Evolutionary conservation across 2,113 vertebrate genomes (phyloP), one percentile per base, ranked within the genome.

Genomic region (Xiphophorus hellerii): DNA sequence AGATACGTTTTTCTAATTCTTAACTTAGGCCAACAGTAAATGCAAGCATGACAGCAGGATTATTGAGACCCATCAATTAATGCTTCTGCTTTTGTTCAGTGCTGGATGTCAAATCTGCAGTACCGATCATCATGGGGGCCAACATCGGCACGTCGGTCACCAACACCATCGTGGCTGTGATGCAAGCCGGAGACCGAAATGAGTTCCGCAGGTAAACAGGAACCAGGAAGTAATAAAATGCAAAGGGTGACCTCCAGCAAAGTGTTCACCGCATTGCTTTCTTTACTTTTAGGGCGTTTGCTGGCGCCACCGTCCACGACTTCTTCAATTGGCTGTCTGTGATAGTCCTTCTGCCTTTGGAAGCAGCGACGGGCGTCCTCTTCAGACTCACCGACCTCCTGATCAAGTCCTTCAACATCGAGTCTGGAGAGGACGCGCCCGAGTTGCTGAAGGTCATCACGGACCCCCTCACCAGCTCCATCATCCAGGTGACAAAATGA

Each of bases 301-400:
- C 96, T 0, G 97, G 96, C 0, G 98, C 98, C 15, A 99, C 97
- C 0, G 95, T 99, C 29, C 97, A 99, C 0, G 97, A 98, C 90
- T 99, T 98, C 90, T 99, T 99, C 87, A 99, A 99, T 93, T 99
- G 97, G 97, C 95, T 99, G 0, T 98, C 98, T 0, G 98, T 99
- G 68, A 77, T 99, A 28, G 75, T 96, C 0, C 93, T 99, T 3
- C 64, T 99, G 84, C 98, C 98, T 0, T 33, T 99, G 90, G 98
- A 99, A 88, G 94, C 94, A 0, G 90, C 94, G 77, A 92, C 96
- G 2, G 93, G 95, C 0, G 97, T 96, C 81, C 93, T 99, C 68
- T 98, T 89, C 89, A 89, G 88, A 62, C 91, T 99, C 83, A 98
- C 97, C 44, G 77, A 69, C 2, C 80, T 91, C 2, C 67, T 98